These are phyloP conservation scores for Montipora capitata DNA, from an alignment of 92 coral and sea anemone genomes.

Conservation along the genomic window DNA sequence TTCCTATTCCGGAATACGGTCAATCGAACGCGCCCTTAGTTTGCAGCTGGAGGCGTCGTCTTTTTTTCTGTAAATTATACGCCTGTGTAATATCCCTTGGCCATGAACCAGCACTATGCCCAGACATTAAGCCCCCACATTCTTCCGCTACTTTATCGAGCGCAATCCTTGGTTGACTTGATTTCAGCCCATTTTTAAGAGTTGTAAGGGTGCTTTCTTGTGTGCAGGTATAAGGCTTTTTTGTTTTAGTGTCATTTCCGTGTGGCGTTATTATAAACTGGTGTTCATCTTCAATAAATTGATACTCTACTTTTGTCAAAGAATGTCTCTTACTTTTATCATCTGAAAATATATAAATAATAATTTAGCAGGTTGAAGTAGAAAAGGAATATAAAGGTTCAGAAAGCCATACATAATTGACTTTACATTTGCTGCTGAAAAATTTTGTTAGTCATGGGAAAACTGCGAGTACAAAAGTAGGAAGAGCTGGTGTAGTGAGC, in stretches of 20 bases:
- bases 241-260: constrained; percentile 40
- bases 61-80: constrained; percentile 37
- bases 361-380: background rate
- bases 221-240: constrained; percentile 41
- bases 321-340: background rate
- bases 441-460: constrained; percentile 2
- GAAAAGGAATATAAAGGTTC: background rate
- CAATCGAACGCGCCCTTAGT: no score
- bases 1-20: no score
- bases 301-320: background rate
- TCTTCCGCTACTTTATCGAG: constrained; percentile 53
- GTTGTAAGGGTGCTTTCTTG: constrained; percentile 31
- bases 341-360: background rate
- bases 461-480: background rate
- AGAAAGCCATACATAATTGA: constrained; percentile 2
- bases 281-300: constrained; percentile 5
- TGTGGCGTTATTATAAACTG: background rate
- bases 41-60: background rate
- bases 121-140: constrained; percentile 53
- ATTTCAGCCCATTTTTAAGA: constrained; percentile 19
- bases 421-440: background rate
- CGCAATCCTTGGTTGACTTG: constrained; percentile 49
- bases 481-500: background rate
- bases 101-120: constrained; percentile 56
- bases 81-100: constrained; percentile 54